Base-by-base conservation (phyloP, 2,888 invertebrate genomes). In the Carabus problematicus region DNA sequence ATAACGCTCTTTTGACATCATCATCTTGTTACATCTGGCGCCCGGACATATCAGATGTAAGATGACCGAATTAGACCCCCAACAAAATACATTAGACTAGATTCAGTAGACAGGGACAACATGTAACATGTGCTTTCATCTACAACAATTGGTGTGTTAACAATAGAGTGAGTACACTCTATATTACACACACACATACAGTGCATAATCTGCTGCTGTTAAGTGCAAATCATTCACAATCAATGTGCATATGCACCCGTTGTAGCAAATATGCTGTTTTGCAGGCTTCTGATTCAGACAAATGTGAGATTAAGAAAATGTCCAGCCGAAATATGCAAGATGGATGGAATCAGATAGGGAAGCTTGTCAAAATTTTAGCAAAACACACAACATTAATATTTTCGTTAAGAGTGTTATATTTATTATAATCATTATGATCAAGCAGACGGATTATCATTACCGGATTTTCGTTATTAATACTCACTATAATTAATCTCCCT, bases 1-100 rank as follows among this genome's bases (percentile, higher is more conserved):
- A 63, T 63, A 63, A 52, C 49, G 54, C 63, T 63, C 63, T 63
- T 63, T 52, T 63, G 54, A 63, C 63, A 63, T 63, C 63, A 63
- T 63, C 63, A 63, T 63, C 63, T 63, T 63, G 29, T 29, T 29
- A 63, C 63, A 63, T 29, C 52, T 63, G 52, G 63, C 49, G 61
- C 61, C 18, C 54, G 3, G 54, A 52, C 14, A n/a, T 52, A 16
- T 52, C 54, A 52, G 2, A 16, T 16, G 14, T 45, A 14, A 11
- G 45, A 45, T 45, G 45, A 45, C 45, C 45, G 45, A 45, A 45
- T 45, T 45, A 45, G 45, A 45, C 45, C 45, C 45, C 11, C 7
- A 45, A 45, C 45, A 45, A 45, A 45, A 45, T 45, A 7, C 45
- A 45, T 45, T 45, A 45, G 14, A 45, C 45, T 45, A 45, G 45